Conservation (phyloP, 2,797 vertebrate genomes). For the Brachyalestes nurse region DNA sequence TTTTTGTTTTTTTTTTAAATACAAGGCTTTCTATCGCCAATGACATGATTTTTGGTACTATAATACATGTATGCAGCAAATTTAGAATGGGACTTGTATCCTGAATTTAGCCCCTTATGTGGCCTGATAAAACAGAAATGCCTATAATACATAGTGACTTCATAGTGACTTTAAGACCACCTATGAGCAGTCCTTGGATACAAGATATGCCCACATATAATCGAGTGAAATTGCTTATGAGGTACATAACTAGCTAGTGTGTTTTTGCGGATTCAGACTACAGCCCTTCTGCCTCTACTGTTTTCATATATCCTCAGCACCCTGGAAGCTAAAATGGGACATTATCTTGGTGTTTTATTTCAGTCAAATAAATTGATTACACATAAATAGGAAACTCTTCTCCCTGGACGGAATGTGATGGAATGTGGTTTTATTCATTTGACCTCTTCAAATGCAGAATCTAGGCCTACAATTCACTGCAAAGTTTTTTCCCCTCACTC, state of each 20-base stretch:
- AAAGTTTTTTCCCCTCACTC: no score
- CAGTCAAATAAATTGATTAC: slow-evolving; percentile 3
- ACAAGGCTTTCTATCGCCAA: no score
- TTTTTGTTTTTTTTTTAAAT: no score
- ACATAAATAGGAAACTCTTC: background rate
- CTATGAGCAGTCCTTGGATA: no score
- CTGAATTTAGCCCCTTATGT: background rate
- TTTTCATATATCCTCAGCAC: background rate
- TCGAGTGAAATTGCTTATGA: background rate
- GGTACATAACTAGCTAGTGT: background rate
- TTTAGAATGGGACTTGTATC: no score
- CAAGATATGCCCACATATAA: background rate
- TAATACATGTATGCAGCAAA: no score
- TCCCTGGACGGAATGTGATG: background rate
- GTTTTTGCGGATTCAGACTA: background rate
- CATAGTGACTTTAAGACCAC: background rate
- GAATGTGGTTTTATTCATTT: background rate
- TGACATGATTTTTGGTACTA: no score
- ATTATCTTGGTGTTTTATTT: slow-evolving; percentile 17
- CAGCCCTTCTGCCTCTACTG: background rate
- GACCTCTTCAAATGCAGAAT: background rate
- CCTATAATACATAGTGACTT: background rate
- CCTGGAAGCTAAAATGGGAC: background rate
- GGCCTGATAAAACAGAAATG: no score
- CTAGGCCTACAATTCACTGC: background rate